These are phyloP conservation scores for Drosophila aldrichi DNA, from an alignment of 2,888 invertebrate genomes.

Conservation along the genomic window DNA sequence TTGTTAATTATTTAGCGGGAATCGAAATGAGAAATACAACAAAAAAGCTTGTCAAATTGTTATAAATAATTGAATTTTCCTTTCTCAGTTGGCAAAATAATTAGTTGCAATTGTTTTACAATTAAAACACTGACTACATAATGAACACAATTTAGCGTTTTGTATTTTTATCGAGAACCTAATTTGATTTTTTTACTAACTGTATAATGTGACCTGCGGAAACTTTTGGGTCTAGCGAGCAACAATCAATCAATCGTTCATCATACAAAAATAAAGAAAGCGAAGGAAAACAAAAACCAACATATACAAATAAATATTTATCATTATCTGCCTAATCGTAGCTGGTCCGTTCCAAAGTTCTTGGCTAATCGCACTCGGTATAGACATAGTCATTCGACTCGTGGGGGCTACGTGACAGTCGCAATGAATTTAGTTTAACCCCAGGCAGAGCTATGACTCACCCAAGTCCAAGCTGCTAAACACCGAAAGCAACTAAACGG, in stretches of 20 bases:
- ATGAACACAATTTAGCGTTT: background rate
- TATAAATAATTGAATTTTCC: constrained; percentile 29
- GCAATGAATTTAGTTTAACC: constrained; percentile 38
- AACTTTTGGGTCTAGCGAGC: constrained; percentile 1
- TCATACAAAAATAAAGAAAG: constrained; percentile 15
- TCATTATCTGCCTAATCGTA: constrained; percentile 28
- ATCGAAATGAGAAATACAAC: constrained; percentile 20
- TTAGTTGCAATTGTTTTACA: constrained; percentile 7
- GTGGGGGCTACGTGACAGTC: constrained; percentile 52
- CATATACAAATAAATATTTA: constrained; percentile 12
- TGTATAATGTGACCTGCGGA: background rate
- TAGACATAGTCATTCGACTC: constrained; percentile 15
- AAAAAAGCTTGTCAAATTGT: constrained; percentile 18
- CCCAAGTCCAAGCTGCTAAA: constrained; percentile 22
- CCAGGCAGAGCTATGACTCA: constrained; percentile 43
- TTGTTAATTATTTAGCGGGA: constrained; percentile 30
- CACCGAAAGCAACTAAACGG: constrained; percentile 24
- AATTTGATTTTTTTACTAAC: background rate
- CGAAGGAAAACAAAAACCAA: background rate
- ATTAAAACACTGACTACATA: background rate
- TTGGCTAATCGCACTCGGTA: constrained; percentile 33
- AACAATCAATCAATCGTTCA: constrained; percentile 42
- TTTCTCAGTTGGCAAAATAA: constrained; percentile 2
- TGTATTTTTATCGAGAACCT: background rate
- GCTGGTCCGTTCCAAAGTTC: constrained; percentile 23